phyloP scores from a whole-genome alignment of 2,888 invertebrate species.

The Drosophila kanekoi region DNA sequence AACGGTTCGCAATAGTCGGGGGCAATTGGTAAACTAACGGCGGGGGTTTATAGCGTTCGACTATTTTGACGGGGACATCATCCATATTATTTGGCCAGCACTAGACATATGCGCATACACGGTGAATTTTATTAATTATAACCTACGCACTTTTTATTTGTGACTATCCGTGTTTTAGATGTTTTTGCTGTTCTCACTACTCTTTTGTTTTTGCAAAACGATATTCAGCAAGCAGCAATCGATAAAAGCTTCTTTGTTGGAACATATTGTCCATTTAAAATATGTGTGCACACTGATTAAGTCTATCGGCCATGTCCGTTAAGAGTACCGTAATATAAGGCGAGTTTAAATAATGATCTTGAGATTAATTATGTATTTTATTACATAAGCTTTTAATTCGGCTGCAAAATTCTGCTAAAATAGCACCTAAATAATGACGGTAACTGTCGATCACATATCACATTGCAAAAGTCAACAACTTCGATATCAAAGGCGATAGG shows the following conservation, averaged over 20 bases:
- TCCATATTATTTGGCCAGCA: constrained; percentile 87
- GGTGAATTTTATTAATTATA: constrained; percentile 60
- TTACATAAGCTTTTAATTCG: not conserved
- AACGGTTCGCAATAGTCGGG: constrained; percentile 86
- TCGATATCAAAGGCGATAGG: constrained; percentile 14
- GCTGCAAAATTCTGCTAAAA: too few species aligned
- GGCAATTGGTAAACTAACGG: constrained; percentile 88
- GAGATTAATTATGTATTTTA: not conserved
- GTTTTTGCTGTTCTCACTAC: constrained; percentile 51
- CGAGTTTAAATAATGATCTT: not conserved
- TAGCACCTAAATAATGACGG: not conserved
- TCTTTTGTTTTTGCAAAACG: constrained; percentile 70
- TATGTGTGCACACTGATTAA: constrained; percentile 38
- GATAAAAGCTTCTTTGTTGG: constrained; percentile 30
- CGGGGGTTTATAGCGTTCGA: constrained; percentile 94
- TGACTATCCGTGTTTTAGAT: constrained; percentile 33
- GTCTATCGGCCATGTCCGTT: constrained; percentile 7
- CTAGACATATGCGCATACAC: constrained; percentile 57
- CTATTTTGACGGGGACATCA: constrained; percentile 94
- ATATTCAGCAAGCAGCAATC: constrained; percentile 40
- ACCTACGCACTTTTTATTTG: constrained; percentile 43
- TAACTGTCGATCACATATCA: not conserved
- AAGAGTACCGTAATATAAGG: not conserved
- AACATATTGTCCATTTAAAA: not conserved
- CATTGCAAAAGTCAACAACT: too few species aligned